Evolutionary conservation across 2,888 invertebrate genomes (phyloP).

Genomic region (Drosophila mulleri): DNA sequence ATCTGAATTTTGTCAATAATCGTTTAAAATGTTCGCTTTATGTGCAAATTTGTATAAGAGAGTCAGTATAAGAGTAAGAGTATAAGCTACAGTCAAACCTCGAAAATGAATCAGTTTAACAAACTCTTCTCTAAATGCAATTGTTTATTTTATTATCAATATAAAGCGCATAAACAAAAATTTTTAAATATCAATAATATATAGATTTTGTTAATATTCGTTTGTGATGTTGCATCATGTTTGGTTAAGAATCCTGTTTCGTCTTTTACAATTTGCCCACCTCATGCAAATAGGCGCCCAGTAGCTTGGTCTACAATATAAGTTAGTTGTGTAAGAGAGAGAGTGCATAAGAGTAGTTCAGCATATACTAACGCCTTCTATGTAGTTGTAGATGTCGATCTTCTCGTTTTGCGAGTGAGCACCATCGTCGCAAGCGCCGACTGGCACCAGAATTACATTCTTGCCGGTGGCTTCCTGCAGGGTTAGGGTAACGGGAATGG

Average conservation of each 20-base stretch:
- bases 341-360: neutral
- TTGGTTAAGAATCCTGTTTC: slow-evolving; percentile 7
- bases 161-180: slow-evolving; percentile 34
- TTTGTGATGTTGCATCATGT: slow-evolving; percentile 47
- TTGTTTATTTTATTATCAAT: slow-evolving; percentile 53
- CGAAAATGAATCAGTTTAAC: neutral
- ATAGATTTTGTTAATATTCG: slow-evolving; percentile 28
- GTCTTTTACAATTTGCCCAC: slow-evolving; percentile 73
- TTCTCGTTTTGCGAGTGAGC: slow-evolving; percentile 99
- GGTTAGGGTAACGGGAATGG: slow-evolving; percentile 98
- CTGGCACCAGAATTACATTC: slow-evolving; percentile 96
- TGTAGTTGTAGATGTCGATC: slow-evolving; percentile 95
- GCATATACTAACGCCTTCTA: slow-evolving; percentile 92
- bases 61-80: neutral
- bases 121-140: slow-evolving; percentile 2
- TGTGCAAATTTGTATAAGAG: neutral
- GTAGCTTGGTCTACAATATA: slow-evolving; percentile 91
- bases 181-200: slow-evolving; percentile 12
- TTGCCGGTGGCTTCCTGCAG: slow-evolving; percentile 96
- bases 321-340: neutral
- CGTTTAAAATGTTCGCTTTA: neutral
- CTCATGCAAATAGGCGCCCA: slow-evolving; percentile 96
- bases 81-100: neutral
- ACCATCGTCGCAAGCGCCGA: slow-evolving; percentile 97
- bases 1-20: neutral